A percentile compares a stretch with the other conserved stretches of the same genome.
Evolutionary conservation across 2,888 invertebrate species (phyloP).

Genomic region (Eremobia ochroleuca): DNA sequence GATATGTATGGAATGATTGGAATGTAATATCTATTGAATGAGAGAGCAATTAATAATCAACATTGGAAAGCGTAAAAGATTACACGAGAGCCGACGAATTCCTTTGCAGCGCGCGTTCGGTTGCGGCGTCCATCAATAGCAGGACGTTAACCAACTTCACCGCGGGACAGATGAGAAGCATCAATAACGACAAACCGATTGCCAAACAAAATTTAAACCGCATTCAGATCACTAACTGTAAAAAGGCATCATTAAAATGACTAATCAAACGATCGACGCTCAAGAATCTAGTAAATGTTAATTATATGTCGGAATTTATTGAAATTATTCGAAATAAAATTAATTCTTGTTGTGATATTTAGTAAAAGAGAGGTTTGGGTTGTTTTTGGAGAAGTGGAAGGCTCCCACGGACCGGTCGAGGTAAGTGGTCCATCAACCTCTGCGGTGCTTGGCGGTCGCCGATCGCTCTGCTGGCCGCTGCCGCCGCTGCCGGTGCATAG

Average conservation of each 20-base stretch:
- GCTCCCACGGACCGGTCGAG: constrained; percentile 82
- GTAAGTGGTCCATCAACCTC: constrained; percentile 81
- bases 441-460: constrained; percentile 47
- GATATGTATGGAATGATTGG: constrained; percentile 81
- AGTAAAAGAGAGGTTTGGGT: constrained; percentile 77
- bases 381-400: constrained; percentile 77
- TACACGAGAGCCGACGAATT: constrained; percentile 86
- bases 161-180: constrained; percentile 78
- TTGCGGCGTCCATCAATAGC: constrained; percentile 73
- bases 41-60: constrained; percentile 87
- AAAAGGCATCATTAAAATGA: constrained; percentile 86
- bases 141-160: constrained; percentile 78
- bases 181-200: constrained; percentile 81
- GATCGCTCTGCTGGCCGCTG: constrained; percentile 45
- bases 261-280: constrained; percentile 87
- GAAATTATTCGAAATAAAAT: constrained; percentile 85
- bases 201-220: constrained; percentile 84
- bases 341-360: constrained; percentile 81
- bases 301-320: constrained; percentile 86
- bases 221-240: constrained; percentile 87
- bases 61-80: constrained; percentile 88
- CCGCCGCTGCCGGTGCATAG: constrained; percentile 34
- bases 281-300: constrained; percentile 87
- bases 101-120: constrained; percentile 75
- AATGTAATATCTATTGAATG: constrained; percentile 85